Conservation (phyloP, 1,140 invertebrate genomes). For the Palaemon carinicauda region DNA sequence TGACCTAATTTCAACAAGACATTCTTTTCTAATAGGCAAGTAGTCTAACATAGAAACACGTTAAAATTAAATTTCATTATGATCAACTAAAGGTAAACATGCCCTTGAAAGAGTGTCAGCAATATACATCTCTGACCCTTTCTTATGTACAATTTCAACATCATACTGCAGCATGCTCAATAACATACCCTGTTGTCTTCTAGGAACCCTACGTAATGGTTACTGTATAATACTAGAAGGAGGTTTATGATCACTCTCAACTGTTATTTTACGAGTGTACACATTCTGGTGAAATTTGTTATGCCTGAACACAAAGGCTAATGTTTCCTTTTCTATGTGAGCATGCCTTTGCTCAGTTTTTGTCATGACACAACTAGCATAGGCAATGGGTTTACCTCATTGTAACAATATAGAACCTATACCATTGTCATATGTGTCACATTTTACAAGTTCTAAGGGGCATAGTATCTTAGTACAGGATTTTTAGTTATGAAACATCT, state of each 20-base stretch:
- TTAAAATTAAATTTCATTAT: too few relatives aligned
- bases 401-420: constrained; percentile 66
- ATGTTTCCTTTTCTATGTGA: constrained; percentile 66
- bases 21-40: too few relatives aligned
- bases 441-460: constrained; percentile 38
- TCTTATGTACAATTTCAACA: constrained; percentile 63
- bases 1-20: too few relatives aligned
- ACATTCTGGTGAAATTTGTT: constrained; percentile 65
- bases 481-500: background rate
- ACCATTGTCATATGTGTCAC: constrained; percentile 64
- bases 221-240: constrained; percentile 64
- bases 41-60: too few relatives aligned
- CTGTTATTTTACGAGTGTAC: constrained; percentile 62
- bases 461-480: constrained; percentile 53
- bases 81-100: too few relatives aligned
- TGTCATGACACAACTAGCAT: constrained; percentile 63
- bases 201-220: constrained; percentile 62
- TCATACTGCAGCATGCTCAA: constrained; percentile 65
- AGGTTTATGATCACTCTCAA: constrained; percentile 64
- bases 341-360: constrained; percentile 63
- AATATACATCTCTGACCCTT: constrained; percentile 65
- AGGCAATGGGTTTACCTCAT: constrained; percentile 63
- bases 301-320: constrained; percentile 62
- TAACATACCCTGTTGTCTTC: constrained; percentile 65
- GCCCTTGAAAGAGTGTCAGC: constrained; percentile 60